Conservation (phyloP, 2,888 invertebrate genomes). For the Trachelus troglodyta region DNA sequence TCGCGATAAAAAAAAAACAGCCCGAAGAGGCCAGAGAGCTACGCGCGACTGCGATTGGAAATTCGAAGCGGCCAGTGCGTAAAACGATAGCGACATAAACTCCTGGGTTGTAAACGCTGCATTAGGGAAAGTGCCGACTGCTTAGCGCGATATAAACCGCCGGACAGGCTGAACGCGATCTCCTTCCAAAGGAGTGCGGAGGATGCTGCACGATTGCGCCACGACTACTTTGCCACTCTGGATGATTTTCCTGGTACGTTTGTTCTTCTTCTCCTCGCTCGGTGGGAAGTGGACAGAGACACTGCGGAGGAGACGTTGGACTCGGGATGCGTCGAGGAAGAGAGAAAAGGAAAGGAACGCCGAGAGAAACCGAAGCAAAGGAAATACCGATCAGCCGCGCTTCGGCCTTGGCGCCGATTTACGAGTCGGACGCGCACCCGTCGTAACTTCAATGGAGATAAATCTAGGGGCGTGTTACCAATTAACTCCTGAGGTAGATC, state of each 20-base stretch:
- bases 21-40: too few species aligned
- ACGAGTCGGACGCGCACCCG: background rate
- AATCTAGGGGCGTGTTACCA: conserved; percentile 31
- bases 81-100: background rate
- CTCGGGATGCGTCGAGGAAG: too few species aligned
- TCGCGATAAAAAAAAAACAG: too few species aligned
- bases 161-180: background rate
- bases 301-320: background rate
- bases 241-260: background rate
- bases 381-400: background rate
- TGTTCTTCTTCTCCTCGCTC: background rate
- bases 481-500: conserved; percentile 28
- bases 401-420: background rate
- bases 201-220: background rate
- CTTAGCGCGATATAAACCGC: conserved; percentile 39
- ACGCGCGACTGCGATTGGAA: conserved; percentile 13
- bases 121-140: conserved; percentile 46
- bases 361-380: background rate
- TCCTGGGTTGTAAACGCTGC: conserved; percentile 33
- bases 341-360: background rate
- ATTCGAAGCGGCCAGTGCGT: conserved; percentile 16
- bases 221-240: background rate
- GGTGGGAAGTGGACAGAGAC: background rate
- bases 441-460: conserved; percentile 22
- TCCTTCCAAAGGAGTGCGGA: background rate